Percentiles rank a stretch among this genome's conserved stretches.
These are phyloP conservation scores for Tipula helvola DNA, from an alignment of 2,888 invertebrate genomes.

Conservation along the genomic window DNA sequence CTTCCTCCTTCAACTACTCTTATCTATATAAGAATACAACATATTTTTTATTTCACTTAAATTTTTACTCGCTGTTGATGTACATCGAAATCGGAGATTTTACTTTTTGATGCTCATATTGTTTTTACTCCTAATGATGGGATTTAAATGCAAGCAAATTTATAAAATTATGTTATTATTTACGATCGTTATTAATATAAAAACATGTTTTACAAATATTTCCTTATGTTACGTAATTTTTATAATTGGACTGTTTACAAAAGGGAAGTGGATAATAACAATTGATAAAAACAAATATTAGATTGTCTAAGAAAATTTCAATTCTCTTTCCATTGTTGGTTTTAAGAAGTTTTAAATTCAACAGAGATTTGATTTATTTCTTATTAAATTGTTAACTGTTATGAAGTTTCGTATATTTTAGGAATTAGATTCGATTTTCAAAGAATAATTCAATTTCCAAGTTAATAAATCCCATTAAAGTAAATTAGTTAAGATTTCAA, in stretches of 20 bases:
- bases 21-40: not conserved
- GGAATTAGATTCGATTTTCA: no score
- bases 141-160: not conserved
- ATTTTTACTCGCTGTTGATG: not conserved
- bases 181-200: not conserved
- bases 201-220: not conserved
- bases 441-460: no score
- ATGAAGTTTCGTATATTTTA: not conserved
- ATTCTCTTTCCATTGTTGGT: not conserved
- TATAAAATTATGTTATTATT: not conserved
- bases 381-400: not conserved
- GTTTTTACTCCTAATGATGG: not conserved
- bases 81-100: not conserved
- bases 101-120: not conserved
- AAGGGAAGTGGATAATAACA: not conserved
- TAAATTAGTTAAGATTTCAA: no score
- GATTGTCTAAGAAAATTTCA: not conserved
- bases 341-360: not conserved
- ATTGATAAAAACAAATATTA: not conserved
- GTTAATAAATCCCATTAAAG: no score
- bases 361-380: not conserved
- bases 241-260: not conserved
- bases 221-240: not conserved
- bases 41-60: not conserved
- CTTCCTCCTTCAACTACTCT: no score